These are phyloP conservation scores for Bombus consobrinus DNA, from an alignment of 1,140 invertebrate species.

Conservation along the genomic window DNA sequence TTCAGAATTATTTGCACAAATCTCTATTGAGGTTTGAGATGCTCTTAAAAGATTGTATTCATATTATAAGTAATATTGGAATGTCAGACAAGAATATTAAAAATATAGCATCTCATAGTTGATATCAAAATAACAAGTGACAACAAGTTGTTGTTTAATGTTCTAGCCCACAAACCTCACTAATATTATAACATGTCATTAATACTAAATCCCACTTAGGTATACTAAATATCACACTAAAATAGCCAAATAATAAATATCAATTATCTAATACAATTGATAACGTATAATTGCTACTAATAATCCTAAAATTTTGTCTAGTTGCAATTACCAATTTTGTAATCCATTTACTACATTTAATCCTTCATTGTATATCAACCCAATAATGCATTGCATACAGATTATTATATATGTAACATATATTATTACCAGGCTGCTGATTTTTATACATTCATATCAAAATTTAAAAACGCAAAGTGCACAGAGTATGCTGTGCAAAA, in stretches of 20 bases:
- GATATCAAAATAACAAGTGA: too few relatives aligned
- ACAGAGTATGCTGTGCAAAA: too few relatives aligned
- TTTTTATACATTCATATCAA: too few relatives aligned
- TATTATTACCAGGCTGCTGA: neutral
- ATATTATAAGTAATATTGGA: too few relatives aligned
- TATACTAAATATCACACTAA: neutral
- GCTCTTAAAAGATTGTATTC: too few relatives aligned
- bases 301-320: neutral
- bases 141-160: too few relatives aligned
- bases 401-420: neutral
- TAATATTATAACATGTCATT: too few relatives aligned
- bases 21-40: neutral
- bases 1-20: neutral
- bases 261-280: neutral
- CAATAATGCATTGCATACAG: neutral
- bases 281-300: neutral
- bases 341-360: neutral
- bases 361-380: neutral
- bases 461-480: neutral
- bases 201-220: too few relatives aligned
- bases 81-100: too few relatives aligned
- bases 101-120: too few relatives aligned
- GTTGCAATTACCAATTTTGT: neutral
- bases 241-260: neutral
- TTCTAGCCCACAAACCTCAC: too few relatives aligned